Evolutionary conservation across 2,113 vertebrate genomes (phyloP).

Genomic region (Neolamprologus sp.): DNA sequence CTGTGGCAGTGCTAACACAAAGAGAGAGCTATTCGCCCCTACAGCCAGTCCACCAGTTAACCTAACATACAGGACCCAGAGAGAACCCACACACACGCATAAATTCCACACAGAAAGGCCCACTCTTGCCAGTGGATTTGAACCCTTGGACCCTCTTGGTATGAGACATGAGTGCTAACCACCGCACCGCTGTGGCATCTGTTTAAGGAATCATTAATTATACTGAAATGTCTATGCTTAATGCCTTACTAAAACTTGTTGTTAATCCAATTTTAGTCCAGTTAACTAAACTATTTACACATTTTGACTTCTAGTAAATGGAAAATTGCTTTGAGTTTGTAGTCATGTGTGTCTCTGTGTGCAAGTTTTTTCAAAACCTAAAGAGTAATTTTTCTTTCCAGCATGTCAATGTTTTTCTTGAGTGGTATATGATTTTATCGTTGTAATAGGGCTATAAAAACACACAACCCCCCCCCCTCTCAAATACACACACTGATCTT

Average conservation of each 20-base stretch:
- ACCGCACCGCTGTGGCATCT: neutral
- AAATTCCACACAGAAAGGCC: neutral
- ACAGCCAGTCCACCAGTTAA: neutral
- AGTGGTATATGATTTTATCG: neutral
- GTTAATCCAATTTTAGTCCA: neutral
- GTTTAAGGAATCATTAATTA: neutral
- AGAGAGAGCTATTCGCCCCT: neutral
- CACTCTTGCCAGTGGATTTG: neutral
- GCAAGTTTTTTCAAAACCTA: neutral
- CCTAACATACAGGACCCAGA: neutral
- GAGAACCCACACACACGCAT: neutral
- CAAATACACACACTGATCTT: neutral
- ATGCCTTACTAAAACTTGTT: neutral
- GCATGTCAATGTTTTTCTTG: neutral
- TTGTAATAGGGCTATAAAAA: neutral
- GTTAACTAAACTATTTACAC: neutral
- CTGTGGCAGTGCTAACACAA: neutral
- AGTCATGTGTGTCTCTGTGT: rapidly evolving
- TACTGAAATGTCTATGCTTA: neutral
- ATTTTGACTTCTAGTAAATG: neutral
- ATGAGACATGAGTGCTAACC: neutral
- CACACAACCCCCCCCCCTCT: neutral
- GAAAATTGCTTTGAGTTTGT: neutral
- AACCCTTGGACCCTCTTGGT: neutral
- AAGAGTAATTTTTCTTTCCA: neutral